Evolutionary conservation across 2,888 invertebrate species (phyloP).

Genomic region (Epistrophe eligans): DNA sequence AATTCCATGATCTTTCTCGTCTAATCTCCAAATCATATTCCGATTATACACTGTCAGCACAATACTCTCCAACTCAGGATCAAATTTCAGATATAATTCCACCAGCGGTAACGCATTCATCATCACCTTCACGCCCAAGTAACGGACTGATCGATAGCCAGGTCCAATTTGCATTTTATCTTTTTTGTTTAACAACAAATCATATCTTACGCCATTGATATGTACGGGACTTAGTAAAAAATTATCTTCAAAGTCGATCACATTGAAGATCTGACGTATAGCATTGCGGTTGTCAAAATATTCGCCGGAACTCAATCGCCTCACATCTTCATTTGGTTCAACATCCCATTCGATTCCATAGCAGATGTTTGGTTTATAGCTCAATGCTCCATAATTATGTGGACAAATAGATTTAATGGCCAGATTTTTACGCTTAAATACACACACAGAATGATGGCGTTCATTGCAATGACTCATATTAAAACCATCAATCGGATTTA

Average conservation of each 20-base stretch:
- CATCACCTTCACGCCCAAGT: constrained; percentile 76
- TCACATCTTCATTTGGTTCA: constrained; percentile 69
- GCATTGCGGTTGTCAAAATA: constrained; percentile 78
- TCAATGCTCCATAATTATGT: constrained; percentile 78
- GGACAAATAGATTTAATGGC: constrained; percentile 78
- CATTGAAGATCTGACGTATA: constrained; percentile 73
- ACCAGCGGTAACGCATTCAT: constrained; percentile 61
- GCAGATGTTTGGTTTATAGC: constrained; percentile 79
- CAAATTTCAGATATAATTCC: constrained; percentile 78
- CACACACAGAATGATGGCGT: constrained; percentile 78
- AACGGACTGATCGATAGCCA: constrained; percentile 40
- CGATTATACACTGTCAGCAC: constrained; percentile 85
- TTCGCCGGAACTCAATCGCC: constrained; percentile 73
- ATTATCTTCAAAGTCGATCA: constrained; percentile 68
- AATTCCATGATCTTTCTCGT: constrained; percentile 84
- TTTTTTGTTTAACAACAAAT: constrained; percentile 77
- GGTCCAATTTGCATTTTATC: constrained; percentile 70
- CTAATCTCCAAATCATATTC: constrained; percentile 85
- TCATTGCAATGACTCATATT: constrained; percentile 78
- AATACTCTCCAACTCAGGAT: constrained; percentile 78
- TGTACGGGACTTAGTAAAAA: constrained; percentile 74
- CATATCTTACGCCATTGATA: constrained; percentile 67
- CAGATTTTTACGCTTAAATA: constrained; percentile 76
- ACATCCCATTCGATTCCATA: constrained; percentile 79
- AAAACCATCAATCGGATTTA: constrained; percentile 42